Percentiles rank a stretch among this genome's conserved stretches.
These are phyloP conservation scores for Toxostoma redivivum DNA, from an alignment of 2,113 vertebrate genomes.

Conservation along the genomic window DNA sequence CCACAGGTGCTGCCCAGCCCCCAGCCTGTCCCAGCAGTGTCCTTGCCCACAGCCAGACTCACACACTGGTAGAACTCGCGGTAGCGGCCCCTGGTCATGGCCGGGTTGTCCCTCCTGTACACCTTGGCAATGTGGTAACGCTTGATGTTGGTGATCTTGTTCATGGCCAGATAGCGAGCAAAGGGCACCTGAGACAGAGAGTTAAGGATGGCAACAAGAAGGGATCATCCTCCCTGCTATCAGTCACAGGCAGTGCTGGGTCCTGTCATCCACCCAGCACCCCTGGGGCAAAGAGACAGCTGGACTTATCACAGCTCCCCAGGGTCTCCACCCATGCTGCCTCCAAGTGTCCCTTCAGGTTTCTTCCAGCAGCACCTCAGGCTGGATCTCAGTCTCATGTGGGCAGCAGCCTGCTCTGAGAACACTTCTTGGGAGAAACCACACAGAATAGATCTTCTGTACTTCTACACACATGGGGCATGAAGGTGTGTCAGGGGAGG, in stretches of 20 bases:
- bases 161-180: conserved; percentile 94
- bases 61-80: conserved; percentile 97
- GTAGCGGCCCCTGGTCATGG: conserved; percentile 91
- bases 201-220: conserved; percentile 67
- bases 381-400: rapidly evolving
- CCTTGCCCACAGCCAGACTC: conserved; percentile 56
- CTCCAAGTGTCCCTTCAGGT: background rate
- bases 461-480: background rate
- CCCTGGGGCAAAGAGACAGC: background rate
- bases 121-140: conserved; percentile 97
- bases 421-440: background rate
- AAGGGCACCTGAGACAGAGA: conserved; percentile 85
- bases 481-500: background rate
- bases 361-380: background rate
- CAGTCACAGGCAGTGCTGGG: background rate
- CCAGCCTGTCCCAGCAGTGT: rapidly evolving
- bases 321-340: background rate
- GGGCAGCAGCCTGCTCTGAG: background rate
- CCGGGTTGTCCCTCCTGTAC: conserved; percentile 93
- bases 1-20: background rate
- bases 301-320: background rate
- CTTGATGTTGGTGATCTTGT: conserved; percentile 95
- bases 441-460: background rate
- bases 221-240: background rate
- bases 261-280: background rate